phyloP scores from a whole-genome alignment of 2,888 invertebrate genomes.

The Heterodera filipjevi region DNA sequence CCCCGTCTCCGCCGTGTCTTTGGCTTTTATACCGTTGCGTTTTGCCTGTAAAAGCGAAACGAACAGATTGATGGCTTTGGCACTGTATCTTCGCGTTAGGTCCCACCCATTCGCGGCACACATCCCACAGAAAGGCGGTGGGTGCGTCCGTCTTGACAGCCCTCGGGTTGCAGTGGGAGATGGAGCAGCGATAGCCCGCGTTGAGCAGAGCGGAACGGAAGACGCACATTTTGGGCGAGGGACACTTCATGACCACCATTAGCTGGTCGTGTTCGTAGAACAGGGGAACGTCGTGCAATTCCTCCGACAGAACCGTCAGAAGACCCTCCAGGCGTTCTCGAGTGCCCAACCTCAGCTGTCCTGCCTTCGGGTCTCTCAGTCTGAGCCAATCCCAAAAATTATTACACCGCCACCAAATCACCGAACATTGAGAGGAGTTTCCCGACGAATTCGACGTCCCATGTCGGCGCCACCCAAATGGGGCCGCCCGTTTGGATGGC shows the following conservation, averaged over 20 bases:
- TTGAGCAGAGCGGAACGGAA: conserved; percentile 82
- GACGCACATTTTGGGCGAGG: conserved; percentile 22
- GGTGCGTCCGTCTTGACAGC: conserved; percentile 94
- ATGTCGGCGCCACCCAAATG: conserved; percentile 86
- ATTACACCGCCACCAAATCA: background rate
- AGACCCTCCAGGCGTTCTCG: conserved; percentile 79
- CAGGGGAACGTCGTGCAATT: conserved; percentile 81
- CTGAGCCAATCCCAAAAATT: background rate
- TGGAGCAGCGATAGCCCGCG: conserved; percentile 86
- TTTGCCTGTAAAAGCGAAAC: conserved; percentile 8
- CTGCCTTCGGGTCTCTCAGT: conserved; percentile 68
- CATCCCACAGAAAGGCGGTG: conserved; percentile 83
- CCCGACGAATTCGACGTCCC: conserved; percentile 78
- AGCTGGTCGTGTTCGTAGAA: conserved; percentile 84
- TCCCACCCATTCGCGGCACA: conserved; percentile 75
- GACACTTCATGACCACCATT: conserved; percentile 71
- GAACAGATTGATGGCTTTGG: background rate
- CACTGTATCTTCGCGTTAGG: background rate
- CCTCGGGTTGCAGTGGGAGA: conserved; percentile 83
- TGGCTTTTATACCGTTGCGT: background rate
- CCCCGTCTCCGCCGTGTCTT: conserved; percentile 1
- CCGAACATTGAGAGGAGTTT: conserved; percentile 70
- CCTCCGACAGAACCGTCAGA: conserved; percentile 77
- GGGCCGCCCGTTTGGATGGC: conserved; percentile 82
- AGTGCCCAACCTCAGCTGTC: conserved; percentile 70